phyloP scores from a whole-genome alignment of 2,888 invertebrate species.

The Nycteola revayana region DNA sequence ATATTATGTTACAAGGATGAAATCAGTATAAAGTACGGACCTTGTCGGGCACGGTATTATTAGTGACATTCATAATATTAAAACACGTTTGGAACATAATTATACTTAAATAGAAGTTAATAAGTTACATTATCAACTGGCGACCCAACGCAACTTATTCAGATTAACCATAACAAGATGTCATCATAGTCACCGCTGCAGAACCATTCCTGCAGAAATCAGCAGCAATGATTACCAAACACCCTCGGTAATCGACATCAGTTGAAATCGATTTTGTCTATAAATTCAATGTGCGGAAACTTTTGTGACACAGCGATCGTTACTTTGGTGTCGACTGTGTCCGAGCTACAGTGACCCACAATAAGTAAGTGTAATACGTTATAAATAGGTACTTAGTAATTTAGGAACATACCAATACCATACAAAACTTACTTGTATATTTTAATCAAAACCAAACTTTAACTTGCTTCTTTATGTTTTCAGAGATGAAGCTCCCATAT shows the following conservation, averaged over 20 bases:
- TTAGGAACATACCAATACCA: too few relatives aligned
- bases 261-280: constrained; percentile 75
- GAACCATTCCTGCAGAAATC: constrained; percentile 76
- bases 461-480: constrained; percentile 17
- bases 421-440: background rate
- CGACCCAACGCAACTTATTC: constrained; percentile 66
- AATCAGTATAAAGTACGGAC: background rate
- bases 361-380: constrained; percentile 21
- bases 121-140: constrained; percentile 13
- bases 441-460: background rate
- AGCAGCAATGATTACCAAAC: constrained; percentile 74
- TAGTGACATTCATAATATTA: too few relatives aligned
- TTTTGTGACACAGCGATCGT: constrained; percentile 60
- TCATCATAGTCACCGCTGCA: constrained; percentile 60
- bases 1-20: background rate
- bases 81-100: too few relatives aligned
- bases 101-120: too few relatives aligned
- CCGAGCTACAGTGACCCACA: constrained; percentile 37
- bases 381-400: too few relatives aligned
- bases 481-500: constrained; percentile 62
- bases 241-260: constrained; percentile 68
- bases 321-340: constrained; percentile 42
- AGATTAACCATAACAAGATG: constrained; percentile 65
- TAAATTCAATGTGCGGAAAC: constrained; percentile 70
- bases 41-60: too few relatives aligned